Evolutionary conservation across 2,113 vertebrate genomes (phyloP).

Genomic region (Asarcornis scutulata): DNA sequence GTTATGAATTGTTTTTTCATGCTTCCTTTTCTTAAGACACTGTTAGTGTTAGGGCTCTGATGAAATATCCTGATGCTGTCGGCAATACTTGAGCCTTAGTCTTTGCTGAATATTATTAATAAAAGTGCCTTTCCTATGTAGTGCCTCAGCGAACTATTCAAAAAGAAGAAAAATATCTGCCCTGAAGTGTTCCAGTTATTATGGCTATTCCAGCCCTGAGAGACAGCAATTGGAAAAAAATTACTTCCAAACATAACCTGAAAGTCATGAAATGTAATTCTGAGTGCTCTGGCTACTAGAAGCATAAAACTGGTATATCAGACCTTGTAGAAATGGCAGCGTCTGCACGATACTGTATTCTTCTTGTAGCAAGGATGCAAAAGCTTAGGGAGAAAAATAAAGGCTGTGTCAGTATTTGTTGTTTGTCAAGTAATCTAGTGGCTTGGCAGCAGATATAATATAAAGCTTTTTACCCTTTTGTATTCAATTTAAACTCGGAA

Average conservation of each 20-base stretch:
- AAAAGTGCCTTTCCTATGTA: background rate
- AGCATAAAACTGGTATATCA: background rate
- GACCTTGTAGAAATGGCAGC: background rate
- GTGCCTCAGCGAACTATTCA: background rate
- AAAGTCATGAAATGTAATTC: background rate
- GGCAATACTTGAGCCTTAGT: background rate
- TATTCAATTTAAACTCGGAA: constrained; percentile 6
- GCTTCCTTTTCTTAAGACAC: background rate
- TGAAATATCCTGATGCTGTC: background rate
- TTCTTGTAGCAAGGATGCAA: background rate
- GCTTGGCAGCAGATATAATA: constrained; percentile 8
- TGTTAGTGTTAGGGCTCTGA: background rate
- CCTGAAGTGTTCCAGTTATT: background rate
- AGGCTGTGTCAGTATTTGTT: constrained; percentile 8
- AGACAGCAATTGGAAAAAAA: background rate
- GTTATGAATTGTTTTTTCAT: background rate
- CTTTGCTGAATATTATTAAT: background rate
- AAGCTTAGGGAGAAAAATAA: background rate
- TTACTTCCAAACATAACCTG: background rate
- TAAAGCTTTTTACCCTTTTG: constrained; percentile 29
- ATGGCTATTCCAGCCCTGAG: background rate
- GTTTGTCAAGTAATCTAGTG: constrained; percentile 30
- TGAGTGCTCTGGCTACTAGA: background rate
- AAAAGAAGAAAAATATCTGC: background rate
- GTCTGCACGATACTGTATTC: fast-evolving